Conservation (phyloP, 2,888 invertebrate species). For the Trissoscelio sp. region DNA sequence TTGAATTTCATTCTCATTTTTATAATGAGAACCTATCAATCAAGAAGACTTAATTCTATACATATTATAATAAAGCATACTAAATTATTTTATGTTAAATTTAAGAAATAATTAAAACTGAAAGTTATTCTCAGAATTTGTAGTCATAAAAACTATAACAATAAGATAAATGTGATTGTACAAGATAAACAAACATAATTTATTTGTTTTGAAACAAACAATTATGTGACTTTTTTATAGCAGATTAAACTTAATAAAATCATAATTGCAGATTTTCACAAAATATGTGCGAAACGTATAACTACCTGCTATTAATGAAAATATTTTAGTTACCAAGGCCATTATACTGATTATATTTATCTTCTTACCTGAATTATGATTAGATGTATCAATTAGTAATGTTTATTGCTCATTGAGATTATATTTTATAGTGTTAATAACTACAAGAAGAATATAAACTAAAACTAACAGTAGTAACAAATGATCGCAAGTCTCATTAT, state of each 20-base stretch:
- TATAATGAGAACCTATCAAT: no score
- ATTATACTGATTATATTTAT: slow-evolving; percentile 13
- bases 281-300: not conserved
- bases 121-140: not conserved
- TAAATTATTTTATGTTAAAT: no score
- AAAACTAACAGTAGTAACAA: slow-evolving; percentile 20
- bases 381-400: slow-evolving; percentile 12
- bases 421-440: slow-evolving; percentile 32
- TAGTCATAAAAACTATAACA: not conserved
- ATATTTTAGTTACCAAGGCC: not conserved
- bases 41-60: no score
- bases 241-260: slow-evolving; percentile 5
- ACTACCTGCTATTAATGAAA: slow-evolving; percentile 6
- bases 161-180: not conserved
- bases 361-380: slow-evolving; percentile 6
- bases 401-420: slow-evolving; percentile 22
- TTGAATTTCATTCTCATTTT: no score
- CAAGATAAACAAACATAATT: not conserved
- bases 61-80: no score
- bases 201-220: slow-evolving; percentile 9
- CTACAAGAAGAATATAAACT: slow-evolving; percentile 30
- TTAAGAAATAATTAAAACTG: no score
- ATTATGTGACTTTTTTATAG: not conserved
- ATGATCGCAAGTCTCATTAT: slow-evolving; percentile 37
- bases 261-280: slow-evolving; percentile 9